Conservation (phyloP, 1,140 invertebrate genomes). For the Cherax destructor region DNA sequence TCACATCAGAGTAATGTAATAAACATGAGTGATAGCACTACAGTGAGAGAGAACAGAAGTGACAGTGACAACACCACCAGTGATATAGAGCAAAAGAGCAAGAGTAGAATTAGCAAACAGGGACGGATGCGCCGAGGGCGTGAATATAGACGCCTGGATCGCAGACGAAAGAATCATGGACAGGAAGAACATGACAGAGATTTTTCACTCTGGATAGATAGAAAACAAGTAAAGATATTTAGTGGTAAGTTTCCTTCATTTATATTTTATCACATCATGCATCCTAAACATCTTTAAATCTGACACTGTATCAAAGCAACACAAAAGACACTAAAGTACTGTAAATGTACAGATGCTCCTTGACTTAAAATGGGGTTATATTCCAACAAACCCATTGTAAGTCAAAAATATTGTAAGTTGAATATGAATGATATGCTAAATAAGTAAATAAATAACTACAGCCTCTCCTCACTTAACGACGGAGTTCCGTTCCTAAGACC, state of each 20-base stretch:
- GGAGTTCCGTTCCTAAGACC: no score
- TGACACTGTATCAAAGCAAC: no score
- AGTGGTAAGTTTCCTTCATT: conserved; percentile 81
- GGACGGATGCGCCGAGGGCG: background rate
- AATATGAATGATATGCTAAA: no score
- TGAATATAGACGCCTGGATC: background rate
- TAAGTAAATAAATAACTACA: no score
- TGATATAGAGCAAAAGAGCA: background rate
- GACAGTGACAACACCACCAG: background rate
- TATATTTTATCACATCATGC: no score
- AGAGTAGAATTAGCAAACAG: background rate
- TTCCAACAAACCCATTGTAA: no score
- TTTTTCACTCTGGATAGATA: conserved; percentile 90
- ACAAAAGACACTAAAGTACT: no score
- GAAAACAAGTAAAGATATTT: conserved; percentile 91
- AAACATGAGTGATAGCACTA: background rate
- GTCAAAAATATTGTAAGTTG: no score
- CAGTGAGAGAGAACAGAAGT: background rate
- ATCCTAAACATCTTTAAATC: no score
- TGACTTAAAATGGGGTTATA: no score
- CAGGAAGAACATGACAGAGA: conserved; percentile 54
- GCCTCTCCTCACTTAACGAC: no score
- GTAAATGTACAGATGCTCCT: no score
- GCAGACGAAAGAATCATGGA: conserved; percentile 20
- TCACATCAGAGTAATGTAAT: background rate